Percentiles rank a stretch among this genome's conserved stretches.
Conservation (phyloP, 2,888 invertebrate species). For the Parelbella ahira region DNA sequence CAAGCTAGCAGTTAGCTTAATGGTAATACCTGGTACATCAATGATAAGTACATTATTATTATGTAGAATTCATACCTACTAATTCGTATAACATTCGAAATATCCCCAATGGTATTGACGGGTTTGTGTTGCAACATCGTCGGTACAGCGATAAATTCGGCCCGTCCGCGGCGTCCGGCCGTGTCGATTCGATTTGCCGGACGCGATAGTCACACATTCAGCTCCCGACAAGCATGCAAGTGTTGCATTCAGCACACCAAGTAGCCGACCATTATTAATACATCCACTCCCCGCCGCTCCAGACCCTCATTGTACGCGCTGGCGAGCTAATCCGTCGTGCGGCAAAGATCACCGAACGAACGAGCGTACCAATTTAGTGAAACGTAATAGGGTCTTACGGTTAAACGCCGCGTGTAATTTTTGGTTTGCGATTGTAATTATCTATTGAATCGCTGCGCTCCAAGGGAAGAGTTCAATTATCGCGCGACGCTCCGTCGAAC, state of each 20-base stretch:
- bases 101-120: too few relatives aligned
- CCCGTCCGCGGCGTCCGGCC: constrained; percentile 58
- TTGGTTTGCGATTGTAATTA: constrained; percentile 79
- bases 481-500: constrained; percentile 61
- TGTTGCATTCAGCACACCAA: constrained; percentile 70
- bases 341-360: constrained; percentile 72
- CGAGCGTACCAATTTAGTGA: constrained; percentile 68
- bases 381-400: constrained; percentile 70
- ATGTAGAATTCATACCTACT: too few relatives aligned
- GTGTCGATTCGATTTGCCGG: constrained; percentile 75
- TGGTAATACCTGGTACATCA: too few relatives aligned
- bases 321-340: constrained; percentile 71
- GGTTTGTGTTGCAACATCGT: too few relatives aligned
- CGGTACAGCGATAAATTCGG: constrained; percentile 54
- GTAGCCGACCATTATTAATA: constrained; percentile 65
- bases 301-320: constrained; percentile 67
- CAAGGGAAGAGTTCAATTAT: constrained; percentile 75
- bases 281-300: constrained; percentile 63
- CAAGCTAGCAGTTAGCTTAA: too few relatives aligned
- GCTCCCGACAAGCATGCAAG: constrained; percentile 74
- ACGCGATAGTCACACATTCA: constrained; percentile 76
- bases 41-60: too few relatives aligned
- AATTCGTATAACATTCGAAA: too few relatives aligned
- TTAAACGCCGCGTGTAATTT: constrained; percentile 76
- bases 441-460: constrained; percentile 66